Evolutionary conservation across 2,888 invertebrate genomes (phyloP).

Genomic region (Chalcis sispes): DNA sequence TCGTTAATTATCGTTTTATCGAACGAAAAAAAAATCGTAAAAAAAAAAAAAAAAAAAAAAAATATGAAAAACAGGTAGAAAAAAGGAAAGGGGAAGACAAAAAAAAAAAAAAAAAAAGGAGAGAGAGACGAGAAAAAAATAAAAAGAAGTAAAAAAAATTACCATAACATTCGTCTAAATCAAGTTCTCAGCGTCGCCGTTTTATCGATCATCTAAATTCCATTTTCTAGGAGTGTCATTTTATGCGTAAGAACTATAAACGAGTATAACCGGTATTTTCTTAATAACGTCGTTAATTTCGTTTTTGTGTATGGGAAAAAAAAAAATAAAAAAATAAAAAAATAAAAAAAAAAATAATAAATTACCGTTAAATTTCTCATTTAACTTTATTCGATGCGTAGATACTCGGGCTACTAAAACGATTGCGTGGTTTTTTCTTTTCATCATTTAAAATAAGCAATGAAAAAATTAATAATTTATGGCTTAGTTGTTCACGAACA

Average conservation of each 20-base stretch:
- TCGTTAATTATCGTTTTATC: background rate
- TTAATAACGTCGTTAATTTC: background rate
- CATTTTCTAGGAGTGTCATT: background rate
- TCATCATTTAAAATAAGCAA: constrained; percentile 22
- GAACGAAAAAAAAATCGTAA: constrained; percentile 1
- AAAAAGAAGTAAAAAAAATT: background rate
- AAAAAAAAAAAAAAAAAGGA: background rate
- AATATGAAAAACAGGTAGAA: too few species aligned
- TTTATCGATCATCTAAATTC: constrained; percentile 3
- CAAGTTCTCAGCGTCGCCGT: background rate
- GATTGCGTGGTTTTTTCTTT: constrained; percentile 31
- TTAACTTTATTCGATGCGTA: background rate
- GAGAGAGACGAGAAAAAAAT: too few species aligned
- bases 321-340: too few species aligned
- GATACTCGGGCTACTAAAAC: too few species aligned
- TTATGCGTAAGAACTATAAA: background rate
- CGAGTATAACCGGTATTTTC: background rate
- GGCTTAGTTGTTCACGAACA: constrained; percentile 23
- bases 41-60: background rate
- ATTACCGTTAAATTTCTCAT: background rate
- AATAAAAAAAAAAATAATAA: background rate
- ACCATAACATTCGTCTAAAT: background rate
- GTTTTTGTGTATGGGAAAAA: too few species aligned
- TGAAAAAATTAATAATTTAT: constrained; percentile 41
- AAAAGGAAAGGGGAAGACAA: background rate